Conservation (phyloP, 2,797 vertebrate genomes). For the Novumbra hubbsi region DNA sequence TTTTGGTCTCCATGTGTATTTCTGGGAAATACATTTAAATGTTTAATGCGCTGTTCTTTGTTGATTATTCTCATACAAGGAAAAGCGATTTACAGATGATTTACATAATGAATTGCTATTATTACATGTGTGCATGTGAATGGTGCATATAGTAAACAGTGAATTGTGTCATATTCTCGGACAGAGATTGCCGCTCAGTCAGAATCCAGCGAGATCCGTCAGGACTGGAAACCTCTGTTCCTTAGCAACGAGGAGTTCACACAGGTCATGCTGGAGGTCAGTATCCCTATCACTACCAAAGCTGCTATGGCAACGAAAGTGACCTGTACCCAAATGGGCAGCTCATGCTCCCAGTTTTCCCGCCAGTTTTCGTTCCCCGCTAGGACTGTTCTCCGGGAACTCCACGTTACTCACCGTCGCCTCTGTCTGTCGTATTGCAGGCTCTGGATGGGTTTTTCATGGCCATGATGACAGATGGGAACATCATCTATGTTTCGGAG, state of each 20-base stretch:
- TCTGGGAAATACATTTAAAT: no score
- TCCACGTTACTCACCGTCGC: not conserved
- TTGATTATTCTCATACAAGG: no score
- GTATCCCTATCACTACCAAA: constrained; percentile 27
- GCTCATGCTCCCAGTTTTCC: no score
- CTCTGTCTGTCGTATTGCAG: constrained; percentile 54
- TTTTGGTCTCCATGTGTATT: no score
- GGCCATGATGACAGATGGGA: constrained; percentile 98
- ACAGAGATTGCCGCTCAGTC: constrained; percentile 94
- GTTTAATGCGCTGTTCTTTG: no score
- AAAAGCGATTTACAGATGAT: no score
- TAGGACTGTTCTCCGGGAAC: no score
- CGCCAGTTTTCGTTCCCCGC: no score
- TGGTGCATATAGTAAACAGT: not conserved
- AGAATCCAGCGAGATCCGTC: constrained; percentile 95
- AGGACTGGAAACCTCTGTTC: constrained; percentile 98
- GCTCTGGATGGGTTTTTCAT: constrained; percentile 98
- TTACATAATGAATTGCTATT: no score
- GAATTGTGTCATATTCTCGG: not conserved
- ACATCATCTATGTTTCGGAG: constrained; percentile 96
- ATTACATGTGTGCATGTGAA: not conserved
- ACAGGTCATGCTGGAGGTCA: constrained; percentile 97
- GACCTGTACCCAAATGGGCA: no score
- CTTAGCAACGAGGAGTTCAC: constrained; percentile 99
- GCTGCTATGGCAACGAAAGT: no score